Conservation (phyloP, 2,113 vertebrate species). For the Siphamia tubifer region DNA sequence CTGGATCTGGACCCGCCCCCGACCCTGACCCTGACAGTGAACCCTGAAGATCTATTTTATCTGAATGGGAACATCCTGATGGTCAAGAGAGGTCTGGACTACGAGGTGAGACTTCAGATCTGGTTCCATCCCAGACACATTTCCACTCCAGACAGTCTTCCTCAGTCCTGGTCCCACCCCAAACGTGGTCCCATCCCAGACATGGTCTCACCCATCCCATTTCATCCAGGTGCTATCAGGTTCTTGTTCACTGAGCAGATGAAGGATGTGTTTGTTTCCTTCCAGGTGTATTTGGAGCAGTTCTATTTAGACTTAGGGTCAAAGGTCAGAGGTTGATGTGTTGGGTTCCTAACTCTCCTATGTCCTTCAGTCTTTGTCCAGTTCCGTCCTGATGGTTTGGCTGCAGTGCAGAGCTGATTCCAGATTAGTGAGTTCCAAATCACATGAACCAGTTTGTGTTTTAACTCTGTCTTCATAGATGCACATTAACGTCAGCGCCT, state of each 20-base stretch:
- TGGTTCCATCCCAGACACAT: too few relatives aligned
- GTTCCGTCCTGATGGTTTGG: constrained; percentile 65
- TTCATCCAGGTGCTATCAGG: not conserved
- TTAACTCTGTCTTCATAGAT: not conserved
- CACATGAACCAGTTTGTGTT: not conserved
- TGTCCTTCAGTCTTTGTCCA: constrained; percentile 50
- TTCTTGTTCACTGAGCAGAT: not conserved
- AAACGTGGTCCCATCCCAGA: not conserved
- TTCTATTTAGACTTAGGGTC: too few relatives aligned
- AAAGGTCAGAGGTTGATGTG: too few relatives aligned
- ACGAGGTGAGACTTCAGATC: constrained; percentile 67
- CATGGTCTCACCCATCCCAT: too few relatives aligned
- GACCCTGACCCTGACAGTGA: constrained; percentile 55
- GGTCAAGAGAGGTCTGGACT: constrained; percentile 77
- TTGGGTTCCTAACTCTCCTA: too few relatives aligned
- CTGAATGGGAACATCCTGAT: constrained; percentile 68
- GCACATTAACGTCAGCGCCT: too few relatives aligned
- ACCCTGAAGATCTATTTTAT: constrained; percentile 75
- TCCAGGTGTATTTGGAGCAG: not conserved
- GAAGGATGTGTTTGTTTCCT: not conserved
- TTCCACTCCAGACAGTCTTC: not conserved
- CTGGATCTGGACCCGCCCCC: constrained; percentile 27
- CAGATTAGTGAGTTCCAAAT: constrained; percentile 69
- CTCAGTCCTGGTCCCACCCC: too few relatives aligned
- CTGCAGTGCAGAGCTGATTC: constrained; percentile 71